These are phyloP conservation scores for Bactericera cockerelli DNA, from an alignment of 1,140 invertebrate species.

Conservation along the genomic window DNA sequence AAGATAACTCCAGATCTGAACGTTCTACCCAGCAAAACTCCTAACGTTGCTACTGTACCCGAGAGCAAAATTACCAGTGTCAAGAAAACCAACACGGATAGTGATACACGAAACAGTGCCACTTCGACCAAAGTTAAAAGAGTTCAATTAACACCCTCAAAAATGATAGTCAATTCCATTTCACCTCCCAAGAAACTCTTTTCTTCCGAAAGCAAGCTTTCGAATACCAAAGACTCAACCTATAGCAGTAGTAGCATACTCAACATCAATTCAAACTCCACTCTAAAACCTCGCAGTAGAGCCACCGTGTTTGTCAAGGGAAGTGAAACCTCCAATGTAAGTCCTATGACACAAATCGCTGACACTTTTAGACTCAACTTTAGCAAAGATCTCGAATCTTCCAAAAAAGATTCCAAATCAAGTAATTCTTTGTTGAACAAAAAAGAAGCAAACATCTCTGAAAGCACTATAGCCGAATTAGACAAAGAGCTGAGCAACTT, in stretches of 20 bases:
- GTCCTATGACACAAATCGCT: background rate
- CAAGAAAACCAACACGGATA: background rate
- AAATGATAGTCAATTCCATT: background rate
- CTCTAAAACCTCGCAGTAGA: background rate
- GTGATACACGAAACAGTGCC: background rate
- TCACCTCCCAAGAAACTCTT: background rate
- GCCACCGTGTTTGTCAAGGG: background rate
- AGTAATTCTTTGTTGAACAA: background rate
- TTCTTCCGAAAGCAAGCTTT: background rate
- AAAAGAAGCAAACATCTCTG: background rate
- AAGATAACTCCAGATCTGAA: no score
- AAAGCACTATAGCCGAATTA: background rate
- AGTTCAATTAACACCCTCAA: background rate
- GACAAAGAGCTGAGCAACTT: constrained; percentile 6
- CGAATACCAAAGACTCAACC: background rate
- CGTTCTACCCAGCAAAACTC: no score
- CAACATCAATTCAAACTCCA: background rate
- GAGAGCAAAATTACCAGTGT: background rate
- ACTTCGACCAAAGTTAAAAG: background rate
- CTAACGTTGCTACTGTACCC: no score
- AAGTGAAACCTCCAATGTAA: background rate
- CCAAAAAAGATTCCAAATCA: background rate
- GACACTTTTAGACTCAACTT: background rate
- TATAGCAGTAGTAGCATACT: background rate
- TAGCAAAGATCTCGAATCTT: background rate